Evolutionary conservation across 2,113 vertebrate genomes (phyloP).

Genomic region (Cololabis saira): DNA sequence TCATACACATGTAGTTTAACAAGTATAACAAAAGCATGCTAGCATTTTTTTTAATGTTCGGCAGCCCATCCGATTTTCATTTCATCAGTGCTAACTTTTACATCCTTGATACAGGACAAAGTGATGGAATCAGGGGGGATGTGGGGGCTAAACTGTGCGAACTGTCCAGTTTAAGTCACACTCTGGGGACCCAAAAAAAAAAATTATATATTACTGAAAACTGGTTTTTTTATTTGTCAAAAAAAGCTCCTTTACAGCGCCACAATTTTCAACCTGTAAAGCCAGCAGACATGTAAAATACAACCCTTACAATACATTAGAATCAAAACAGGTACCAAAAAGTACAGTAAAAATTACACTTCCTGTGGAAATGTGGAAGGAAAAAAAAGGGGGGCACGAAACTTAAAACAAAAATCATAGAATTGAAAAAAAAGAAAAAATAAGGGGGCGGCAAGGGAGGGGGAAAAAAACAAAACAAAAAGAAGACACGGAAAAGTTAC

Average conservation of each 20-base stretch:
- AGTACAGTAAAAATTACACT: constrained; percentile 99
- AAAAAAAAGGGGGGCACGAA: constrained; percentile 74
- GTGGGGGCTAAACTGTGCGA: too few relatives aligned
- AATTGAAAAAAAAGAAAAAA: constrained; percentile 75
- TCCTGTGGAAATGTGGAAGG: constrained; percentile 95
- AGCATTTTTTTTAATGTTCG: too few relatives aligned
- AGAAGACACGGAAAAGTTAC: constrained; percentile 89
- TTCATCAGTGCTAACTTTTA: too few relatives aligned
- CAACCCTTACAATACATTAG: constrained; percentile 83
- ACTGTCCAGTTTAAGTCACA: too few relatives aligned
- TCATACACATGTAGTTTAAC: too few relatives aligned
- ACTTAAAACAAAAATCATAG: constrained; percentile 70
- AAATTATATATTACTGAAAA: constrained; percentile 72
- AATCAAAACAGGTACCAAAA: constrained; percentile 93
- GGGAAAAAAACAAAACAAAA: constrained; percentile 45
- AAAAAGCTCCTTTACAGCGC: constrained; percentile 79
- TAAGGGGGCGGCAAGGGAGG: constrained; percentile 30
- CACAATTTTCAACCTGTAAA: constrained; percentile 75
- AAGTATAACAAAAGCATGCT: too few relatives aligned
- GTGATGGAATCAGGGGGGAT: too few relatives aligned
- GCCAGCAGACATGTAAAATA: constrained; percentile 81
- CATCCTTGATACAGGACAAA: too few relatives aligned
- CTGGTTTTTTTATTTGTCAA: constrained; percentile 70
- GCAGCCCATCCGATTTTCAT: too few relatives aligned
- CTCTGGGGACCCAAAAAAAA: constrained; percentile 42